A percentile compares a stretch with the other conserved stretches of the same genome.
Conservation (phyloP, 2,797 vertebrate genomes). For the Malurus splendens region DNA sequence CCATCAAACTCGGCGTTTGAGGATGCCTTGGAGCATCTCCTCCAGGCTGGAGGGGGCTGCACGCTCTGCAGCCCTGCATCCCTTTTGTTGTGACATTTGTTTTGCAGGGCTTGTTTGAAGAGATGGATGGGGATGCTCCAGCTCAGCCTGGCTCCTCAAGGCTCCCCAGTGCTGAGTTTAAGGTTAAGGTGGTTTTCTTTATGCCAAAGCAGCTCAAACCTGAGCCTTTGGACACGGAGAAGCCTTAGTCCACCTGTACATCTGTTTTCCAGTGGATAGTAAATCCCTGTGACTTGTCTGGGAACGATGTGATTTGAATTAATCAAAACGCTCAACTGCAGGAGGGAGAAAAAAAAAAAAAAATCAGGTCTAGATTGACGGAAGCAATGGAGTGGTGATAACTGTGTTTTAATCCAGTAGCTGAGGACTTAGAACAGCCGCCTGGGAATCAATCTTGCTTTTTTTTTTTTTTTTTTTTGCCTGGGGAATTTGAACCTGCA, state of each 20-base stretch:
- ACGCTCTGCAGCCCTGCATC: fast-evolving
- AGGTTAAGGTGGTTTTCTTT: not conserved
- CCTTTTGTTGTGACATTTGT: not conserved
- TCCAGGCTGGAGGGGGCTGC: not conserved
- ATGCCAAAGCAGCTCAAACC: not conserved
- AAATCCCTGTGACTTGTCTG: slow-evolving; percentile 17
- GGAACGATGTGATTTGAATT: slow-evolving; percentile 51
- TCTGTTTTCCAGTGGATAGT: slow-evolving; percentile 6
- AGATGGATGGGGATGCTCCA: not conserved
- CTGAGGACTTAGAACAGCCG: not conserved
- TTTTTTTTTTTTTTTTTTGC: not conserved
- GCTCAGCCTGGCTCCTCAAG: not conserved
- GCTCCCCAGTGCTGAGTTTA: not conserved
- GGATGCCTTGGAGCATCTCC: not conserved
- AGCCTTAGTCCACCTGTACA: not conserved
- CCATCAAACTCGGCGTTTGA: not conserved
- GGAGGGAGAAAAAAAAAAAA: not conserved
- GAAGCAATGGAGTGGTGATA: slow-evolving; percentile 43
- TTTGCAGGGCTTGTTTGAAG: not conserved
- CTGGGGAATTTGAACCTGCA: not conserved
- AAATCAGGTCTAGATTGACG: not conserved
- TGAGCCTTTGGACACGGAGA: not conserved
- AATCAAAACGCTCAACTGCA: slow-evolving; percentile 31
- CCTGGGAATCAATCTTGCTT: slow-evolving; percentile 1
- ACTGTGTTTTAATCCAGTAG: slow-evolving; percentile 53